Percentiles rank a stretch among this genome's conserved stretches.
Evolutionary conservation across 2,113 vertebrate species (phyloP).

Genomic region (Prolemur simus): DNA sequence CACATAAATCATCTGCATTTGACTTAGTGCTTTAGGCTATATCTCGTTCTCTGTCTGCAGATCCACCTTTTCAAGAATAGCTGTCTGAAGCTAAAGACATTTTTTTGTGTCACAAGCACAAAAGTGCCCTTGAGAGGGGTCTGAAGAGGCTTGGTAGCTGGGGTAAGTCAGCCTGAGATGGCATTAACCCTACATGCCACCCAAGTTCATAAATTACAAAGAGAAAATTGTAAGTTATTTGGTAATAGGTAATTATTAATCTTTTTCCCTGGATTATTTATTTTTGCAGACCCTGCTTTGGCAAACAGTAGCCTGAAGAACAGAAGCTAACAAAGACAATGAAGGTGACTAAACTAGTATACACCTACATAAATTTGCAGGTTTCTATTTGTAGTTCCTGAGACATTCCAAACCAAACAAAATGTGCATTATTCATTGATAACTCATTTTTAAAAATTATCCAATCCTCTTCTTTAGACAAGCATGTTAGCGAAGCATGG

Average conservation of each 20-base stretch:
- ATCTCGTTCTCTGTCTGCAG: not conserved
- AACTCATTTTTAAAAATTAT: not conserved
- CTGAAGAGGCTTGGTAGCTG: not conserved
- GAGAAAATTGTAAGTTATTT: not conserved
- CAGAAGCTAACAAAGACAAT: not conserved
- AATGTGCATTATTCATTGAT: not conserved
- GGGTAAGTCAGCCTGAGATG: not conserved
- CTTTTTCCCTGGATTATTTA: not conserved
- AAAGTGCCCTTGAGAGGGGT: not conserved
- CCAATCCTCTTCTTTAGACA: not conserved
- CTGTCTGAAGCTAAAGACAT: not conserved
- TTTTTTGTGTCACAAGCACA: not conserved
- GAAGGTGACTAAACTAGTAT: not conserved
- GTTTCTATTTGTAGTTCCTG: not conserved
- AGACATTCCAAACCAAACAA: not conserved
- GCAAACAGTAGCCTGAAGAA: not conserved
- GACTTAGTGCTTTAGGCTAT: not conserved
- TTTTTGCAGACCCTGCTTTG: not conserved
- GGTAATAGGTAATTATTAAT: not conserved
- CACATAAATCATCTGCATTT: not conserved
- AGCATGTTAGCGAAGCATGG: not conserved
- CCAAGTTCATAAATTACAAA: not conserved
- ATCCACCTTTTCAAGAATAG: not conserved
- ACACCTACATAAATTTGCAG: accelerated
- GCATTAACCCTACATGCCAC: not conserved